Conservation (phyloP, 2,113 vertebrate species). For the Hippopotamus amphibius region DNA sequence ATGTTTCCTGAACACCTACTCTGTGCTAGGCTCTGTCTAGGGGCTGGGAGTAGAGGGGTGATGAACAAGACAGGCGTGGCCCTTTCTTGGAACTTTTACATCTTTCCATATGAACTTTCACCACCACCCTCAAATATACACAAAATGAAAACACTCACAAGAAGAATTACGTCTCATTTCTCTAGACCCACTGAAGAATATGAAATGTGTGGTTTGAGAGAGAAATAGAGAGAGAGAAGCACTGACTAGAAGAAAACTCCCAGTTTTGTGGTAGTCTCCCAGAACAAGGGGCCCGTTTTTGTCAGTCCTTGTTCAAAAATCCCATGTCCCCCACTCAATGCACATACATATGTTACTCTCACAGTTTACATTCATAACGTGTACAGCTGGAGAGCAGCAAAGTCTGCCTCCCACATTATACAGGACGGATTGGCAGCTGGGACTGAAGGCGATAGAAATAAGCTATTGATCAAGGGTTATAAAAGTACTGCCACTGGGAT, state of each 20-base stretch:
- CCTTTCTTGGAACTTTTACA: background rate
- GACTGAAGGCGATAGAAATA: slow-evolving; percentile 81
- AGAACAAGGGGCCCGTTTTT: slow-evolving; percentile 57
- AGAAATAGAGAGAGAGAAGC: background rate
- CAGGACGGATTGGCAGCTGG: slow-evolving; percentile 76
- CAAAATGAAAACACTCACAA: slow-evolving; percentile 2
- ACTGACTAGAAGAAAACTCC: background rate
- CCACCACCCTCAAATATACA: background rate
- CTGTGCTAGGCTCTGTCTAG: background rate
- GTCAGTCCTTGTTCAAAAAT: slow-evolving; percentile 52
- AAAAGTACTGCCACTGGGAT: slow-evolving; percentile 79
- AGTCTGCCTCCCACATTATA: slow-evolving; percentile 63
- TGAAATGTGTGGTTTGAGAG: background rate
- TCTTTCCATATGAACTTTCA: background rate
- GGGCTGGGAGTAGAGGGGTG: background rate
- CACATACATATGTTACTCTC: background rate
- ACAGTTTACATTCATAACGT: slow-evolving; percentile 70
- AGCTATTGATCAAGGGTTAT: slow-evolving; percentile 84
- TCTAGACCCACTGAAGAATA: background rate
- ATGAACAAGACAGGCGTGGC: background rate
- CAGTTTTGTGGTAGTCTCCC: background rate
- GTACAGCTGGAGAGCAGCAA: slow-evolving; percentile 3
- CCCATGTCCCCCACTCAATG: background rate
- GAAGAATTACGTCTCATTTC: background rate
- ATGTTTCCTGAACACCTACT: slow-evolving; percentile 49